phyloP scores from a whole-genome alignment of 2,797 vertebrate species.

The Hypotaenidia okinawae region DNA sequence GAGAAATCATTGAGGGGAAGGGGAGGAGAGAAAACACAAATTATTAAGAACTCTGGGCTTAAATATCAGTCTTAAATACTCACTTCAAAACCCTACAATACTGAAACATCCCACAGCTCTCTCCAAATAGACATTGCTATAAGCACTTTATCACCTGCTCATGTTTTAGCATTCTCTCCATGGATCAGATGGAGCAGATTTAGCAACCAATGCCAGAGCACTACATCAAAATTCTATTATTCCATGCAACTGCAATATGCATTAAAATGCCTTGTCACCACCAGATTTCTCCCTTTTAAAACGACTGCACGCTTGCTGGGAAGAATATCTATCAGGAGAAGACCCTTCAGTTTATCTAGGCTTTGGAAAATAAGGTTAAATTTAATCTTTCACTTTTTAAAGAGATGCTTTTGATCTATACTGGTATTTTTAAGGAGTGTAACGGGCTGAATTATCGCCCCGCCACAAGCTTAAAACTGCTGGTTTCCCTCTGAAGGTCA shows the following conservation, averaged over 20 bases:
- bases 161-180: conserved; percentile 41
- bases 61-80: neutral
- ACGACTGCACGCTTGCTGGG: neutral
- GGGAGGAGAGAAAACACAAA: conserved; percentile 53
- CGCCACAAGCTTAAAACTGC: neutral
- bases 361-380: conserved; percentile 3
- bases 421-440: neutral
- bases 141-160: conserved; percentile 16
- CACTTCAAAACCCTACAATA: neutral
- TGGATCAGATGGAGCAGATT: conserved; percentile 44
- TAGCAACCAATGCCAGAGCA: conserved; percentile 27
- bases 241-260: conserved; percentile 40
- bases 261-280: conserved; percentile 53
- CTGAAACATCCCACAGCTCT: neutral
- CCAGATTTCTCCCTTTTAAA: conserved; percentile 31
- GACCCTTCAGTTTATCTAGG: neutral
- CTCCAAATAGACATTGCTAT: neutral
- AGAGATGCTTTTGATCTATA: neutral
- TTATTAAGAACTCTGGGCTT: conserved; percentile 19
- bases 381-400: neutral
- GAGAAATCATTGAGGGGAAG: conserved; percentile 22
- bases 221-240: conserved; percentile 67
- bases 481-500: neutral
- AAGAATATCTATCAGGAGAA: conserved; percentile 38
- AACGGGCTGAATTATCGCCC: neutral